phyloP scores from a whole-genome alignment of 1,140 invertebrate species.

The Leptinotarsa lineolata region DNA sequence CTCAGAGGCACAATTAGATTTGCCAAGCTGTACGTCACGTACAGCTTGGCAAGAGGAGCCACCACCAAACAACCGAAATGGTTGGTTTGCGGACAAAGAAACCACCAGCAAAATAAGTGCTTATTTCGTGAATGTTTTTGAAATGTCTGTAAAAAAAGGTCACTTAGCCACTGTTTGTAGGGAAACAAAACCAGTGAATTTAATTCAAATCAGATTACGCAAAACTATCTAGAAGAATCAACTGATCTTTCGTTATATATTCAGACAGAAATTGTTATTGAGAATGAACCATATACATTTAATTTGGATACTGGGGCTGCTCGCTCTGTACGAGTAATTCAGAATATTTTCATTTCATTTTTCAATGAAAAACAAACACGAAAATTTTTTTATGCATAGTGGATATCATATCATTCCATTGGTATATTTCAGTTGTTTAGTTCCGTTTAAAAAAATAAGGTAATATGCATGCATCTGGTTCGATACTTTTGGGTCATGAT shows the following conservation, averaged over 20 bases:
- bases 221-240: constrained; percentile 16
- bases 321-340: not conserved
- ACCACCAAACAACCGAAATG: not conserved
- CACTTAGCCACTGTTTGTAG: constrained; percentile 3
- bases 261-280: constrained; percentile 12
- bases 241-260: constrained; percentile 5
- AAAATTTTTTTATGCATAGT: not conserved
- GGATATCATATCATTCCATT: constrained; percentile 5
- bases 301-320: constrained; percentile 11
- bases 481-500: constrained; percentile 8
- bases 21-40: not conserved
- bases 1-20: no score
- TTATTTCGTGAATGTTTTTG: constrained; percentile 18
- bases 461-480: not conserved
- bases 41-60: not conserved
- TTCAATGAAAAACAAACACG: not conserved
- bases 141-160: constrained; percentile 4
- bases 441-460: not conserved
- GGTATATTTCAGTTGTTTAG: not conserved
- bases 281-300: not conserved
- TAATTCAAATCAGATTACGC: not conserved
- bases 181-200: not conserved
- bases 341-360: not conserved
- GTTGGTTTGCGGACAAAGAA: constrained; percentile 15
- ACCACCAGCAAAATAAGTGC: constrained; percentile 6